phyloP scores from a whole-genome alignment of 2,888 invertebrate genomes.

The Diaphora mendica region DNA sequence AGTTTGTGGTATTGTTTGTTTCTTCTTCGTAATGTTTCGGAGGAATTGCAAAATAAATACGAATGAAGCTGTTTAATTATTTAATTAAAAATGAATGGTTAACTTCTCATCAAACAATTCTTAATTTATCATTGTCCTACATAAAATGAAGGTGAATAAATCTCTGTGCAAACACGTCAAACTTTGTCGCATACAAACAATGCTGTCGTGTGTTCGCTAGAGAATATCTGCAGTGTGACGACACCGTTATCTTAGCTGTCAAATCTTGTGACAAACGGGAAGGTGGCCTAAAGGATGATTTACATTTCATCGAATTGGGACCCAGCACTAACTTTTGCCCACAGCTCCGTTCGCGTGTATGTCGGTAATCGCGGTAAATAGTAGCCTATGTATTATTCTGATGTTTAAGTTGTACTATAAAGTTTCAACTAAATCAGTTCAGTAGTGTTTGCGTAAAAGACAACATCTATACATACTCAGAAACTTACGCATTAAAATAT shows the following conservation, averaged over 20 bases:
- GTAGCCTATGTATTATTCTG: no score
- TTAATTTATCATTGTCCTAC: constrained; percentile 36
- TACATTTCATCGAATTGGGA: not conserved
- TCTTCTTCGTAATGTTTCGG: not conserved
- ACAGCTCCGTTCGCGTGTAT: no score
- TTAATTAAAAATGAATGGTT: not conserved
- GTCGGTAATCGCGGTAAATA: no score
- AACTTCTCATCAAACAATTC: constrained; percentile 9
- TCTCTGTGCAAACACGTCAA: constrained; percentile 51
- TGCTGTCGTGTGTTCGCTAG: constrained; percentile 39
- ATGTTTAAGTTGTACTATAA: no score
- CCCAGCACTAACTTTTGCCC: not conserved
- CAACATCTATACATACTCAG: not conserved
- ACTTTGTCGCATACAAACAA: constrained; percentile 42
- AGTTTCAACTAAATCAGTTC: no score
- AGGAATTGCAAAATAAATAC: not conserved
- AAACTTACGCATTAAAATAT: no score
- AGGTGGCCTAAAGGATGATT: not conserved
- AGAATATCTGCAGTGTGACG: constrained; percentile 52
- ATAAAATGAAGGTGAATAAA: constrained; percentile 33
- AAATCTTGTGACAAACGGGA: constrained; percentile 32
- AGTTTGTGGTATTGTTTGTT: no score
- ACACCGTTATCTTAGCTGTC: constrained; percentile 50
- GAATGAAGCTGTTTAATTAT: not conserved
- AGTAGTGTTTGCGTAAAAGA: no score